Evolutionary conservation across 2,888 invertebrate species (phyloP).

Genomic region (Lasius platythorax): DNA sequence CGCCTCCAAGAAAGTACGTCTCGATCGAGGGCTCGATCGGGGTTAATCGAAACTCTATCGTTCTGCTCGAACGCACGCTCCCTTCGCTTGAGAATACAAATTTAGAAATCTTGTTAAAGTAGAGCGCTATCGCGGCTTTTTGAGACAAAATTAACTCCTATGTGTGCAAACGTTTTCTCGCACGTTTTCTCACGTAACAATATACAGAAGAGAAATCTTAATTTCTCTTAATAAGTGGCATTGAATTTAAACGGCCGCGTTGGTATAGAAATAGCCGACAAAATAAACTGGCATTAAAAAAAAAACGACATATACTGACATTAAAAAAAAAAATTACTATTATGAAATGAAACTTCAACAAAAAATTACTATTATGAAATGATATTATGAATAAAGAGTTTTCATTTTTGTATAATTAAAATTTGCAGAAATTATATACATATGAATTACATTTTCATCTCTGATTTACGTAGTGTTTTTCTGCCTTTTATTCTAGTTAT

Average conservation of each 20-base stretch:
- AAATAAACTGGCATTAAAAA: background rate
- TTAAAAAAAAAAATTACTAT: background rate
- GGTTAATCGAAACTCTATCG: conserved; percentile 43
- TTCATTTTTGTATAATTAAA: background rate
- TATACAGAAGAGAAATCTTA: background rate
- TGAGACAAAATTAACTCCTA: background rate
- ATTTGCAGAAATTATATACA: background rate
- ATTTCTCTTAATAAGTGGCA: background rate
- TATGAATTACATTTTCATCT: background rate
- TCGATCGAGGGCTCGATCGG: conserved; percentile 31
- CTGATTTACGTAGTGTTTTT: background rate
- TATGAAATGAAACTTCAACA: background rate
- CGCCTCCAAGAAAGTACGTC: conserved; percentile 1
- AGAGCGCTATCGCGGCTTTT: background rate
- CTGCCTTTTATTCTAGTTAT: background rate
- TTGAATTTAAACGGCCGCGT: background rate
- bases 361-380: background rate
- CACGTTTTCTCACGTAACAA: background rate
- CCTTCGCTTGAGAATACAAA: conserved; percentile 4
- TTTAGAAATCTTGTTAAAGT: conserved; percentile 29
- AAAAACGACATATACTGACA: background rate
- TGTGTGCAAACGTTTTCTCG: background rate
- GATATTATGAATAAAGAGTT: background rate
- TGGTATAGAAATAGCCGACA: background rate
- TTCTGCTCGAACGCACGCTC: background rate